Evolutionary conservation across 2,113 vertebrate species (phyloP).

Genomic region (Vidua macroura): DNA sequence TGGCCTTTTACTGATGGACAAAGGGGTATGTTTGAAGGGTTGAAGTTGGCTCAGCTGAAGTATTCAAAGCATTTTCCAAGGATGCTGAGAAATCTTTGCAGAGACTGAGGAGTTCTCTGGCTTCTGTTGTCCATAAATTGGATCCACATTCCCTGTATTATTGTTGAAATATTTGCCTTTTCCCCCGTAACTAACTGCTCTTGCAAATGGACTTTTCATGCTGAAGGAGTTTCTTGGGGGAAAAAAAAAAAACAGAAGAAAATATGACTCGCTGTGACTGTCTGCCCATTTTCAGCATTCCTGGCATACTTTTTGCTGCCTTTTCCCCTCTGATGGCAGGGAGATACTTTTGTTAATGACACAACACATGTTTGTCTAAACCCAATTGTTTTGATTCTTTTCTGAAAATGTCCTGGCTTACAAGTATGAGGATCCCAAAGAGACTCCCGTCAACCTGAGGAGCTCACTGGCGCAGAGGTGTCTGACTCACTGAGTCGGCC

Average conservation of each 20-base stretch:
- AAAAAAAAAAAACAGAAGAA: not conserved
- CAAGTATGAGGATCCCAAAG: not conserved
- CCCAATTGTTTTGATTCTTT: constrained; percentile 17
- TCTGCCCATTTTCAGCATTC: constrained; percentile 52
- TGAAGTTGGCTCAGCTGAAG: not conserved
- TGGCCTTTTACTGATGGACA: not conserved
- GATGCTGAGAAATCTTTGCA: not conserved
- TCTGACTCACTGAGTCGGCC: constrained; percentile 40
- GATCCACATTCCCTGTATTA: not conserved
- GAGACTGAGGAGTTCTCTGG: not conserved
- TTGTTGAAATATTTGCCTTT: not conserved
- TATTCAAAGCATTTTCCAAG: not conserved
- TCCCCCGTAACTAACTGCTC: not conserved
- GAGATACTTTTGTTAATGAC: constrained; percentile 37
- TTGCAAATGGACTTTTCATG: not conserved
- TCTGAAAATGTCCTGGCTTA: not conserved
- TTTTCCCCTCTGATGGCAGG: constrained; percentile 24
- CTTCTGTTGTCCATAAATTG: not conserved
- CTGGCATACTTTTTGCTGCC: constrained; percentile 39
- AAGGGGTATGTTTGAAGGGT: not conserved
- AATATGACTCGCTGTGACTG: not conserved
- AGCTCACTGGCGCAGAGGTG: constrained; percentile 32
- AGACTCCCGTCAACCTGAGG: constrained; percentile 54
- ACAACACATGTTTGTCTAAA: constrained; percentile 38
- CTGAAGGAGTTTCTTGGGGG: not conserved